These are phyloP conservation scores for Labeo catla DNA, from an alignment of 2,113 vertebrate species.

Conservation along the genomic window DNA sequence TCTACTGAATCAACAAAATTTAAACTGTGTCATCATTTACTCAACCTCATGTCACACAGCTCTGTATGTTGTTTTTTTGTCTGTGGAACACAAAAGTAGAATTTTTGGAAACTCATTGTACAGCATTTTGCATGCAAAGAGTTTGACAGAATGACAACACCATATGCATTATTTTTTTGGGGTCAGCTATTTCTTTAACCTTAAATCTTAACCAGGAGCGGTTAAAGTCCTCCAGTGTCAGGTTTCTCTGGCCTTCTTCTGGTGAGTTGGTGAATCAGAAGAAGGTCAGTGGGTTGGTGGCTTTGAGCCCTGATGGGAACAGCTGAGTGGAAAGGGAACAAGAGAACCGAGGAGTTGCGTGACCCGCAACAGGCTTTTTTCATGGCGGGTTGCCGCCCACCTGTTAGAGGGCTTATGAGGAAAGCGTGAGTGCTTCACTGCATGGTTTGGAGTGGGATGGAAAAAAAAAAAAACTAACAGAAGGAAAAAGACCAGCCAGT, in stretches of 20 bases:
- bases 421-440: constrained; percentile 18
- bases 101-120: not conserved
- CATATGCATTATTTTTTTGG: not conserved
- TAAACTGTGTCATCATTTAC: not conserved
- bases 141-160: not conserved
- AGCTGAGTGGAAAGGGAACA: constrained; percentile 59
- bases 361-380: not conserved
- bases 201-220: not conserved
- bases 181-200: not conserved
- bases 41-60: not conserved
- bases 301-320: constrained; percentile 45
- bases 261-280: constrained; percentile 4
- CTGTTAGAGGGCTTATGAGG: constrained; percentile 56
- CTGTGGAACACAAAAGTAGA: not conserved
- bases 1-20: not conserved
- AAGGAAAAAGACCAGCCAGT: not conserved
- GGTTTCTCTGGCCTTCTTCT: not conserved
- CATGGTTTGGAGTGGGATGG: not conserved
- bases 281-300: constrained; percentile 63
- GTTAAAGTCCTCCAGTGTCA: not conserved
- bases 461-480: not conserved
- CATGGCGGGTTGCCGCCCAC: constrained; percentile 47
- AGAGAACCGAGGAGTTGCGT: constrained; percentile 20
- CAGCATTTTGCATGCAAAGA: not conserved
- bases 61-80: not conserved